Percentiles rank a stretch among this genome's conserved stretches.
phyloP scores from a whole-genome alignment of 2,797 vertebrate species.

The Chelon labrosus region DNA sequence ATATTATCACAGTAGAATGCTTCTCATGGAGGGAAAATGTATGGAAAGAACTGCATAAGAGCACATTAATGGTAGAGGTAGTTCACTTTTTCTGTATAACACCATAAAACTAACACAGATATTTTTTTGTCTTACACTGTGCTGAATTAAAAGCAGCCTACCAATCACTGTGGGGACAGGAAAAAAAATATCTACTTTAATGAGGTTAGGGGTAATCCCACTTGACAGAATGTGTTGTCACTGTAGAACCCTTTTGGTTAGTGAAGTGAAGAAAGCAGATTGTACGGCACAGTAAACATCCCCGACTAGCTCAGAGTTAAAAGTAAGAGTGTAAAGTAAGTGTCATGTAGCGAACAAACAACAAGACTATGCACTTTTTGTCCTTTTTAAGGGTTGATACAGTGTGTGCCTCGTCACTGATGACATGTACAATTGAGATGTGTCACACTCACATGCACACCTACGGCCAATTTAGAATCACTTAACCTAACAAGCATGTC shows the following conservation, averaged over 20 bases:
- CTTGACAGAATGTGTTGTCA: slow-evolving; percentile 17
- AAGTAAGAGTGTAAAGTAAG: too few relatives aligned
- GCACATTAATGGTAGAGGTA: neutral
- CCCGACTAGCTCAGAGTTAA: neutral
- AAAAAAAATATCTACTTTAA: neutral
- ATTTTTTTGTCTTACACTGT: neutral
- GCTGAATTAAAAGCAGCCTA: neutral
- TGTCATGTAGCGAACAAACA: neutral
- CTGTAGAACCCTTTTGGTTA: slow-evolving; percentile 12
- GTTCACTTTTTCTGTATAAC: too few relatives aligned
- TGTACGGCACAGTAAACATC: neutral
- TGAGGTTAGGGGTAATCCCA: slow-evolving; percentile 16
- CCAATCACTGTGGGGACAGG: neutral
- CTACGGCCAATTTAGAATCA: too few relatives aligned
- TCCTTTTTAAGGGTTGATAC: too few relatives aligned
- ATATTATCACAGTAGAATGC: neutral
- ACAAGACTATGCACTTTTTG: neutral
- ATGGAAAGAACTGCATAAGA: neutral
- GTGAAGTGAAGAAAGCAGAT: neutral
- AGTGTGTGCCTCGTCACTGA: too few relatives aligned
- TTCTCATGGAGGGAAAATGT: neutral
- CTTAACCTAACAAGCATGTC: too few relatives aligned
- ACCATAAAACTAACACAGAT: neutral
- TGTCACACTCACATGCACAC: too few relatives aligned
- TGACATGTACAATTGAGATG: too few relatives aligned